A percentile compares a stretch with the other conserved stretches of the same genome.
Conservation (phyloP, 2,888 invertebrate species). For the Portevinia maculata region DNA sequence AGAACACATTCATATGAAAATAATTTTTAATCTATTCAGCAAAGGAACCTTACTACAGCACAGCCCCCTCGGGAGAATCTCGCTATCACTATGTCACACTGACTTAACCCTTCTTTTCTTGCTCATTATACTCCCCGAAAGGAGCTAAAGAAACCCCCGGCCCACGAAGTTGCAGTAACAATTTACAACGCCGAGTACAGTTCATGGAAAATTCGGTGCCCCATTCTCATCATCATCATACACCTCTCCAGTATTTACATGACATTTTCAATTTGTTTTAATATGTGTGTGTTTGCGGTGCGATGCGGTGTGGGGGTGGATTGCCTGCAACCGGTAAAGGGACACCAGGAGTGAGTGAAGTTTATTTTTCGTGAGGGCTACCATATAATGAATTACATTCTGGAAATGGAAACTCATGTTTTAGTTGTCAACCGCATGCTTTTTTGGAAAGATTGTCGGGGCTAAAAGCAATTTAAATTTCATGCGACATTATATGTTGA, state of each 20-base stretch:
- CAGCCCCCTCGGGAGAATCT: slow-evolving; percentile 14
- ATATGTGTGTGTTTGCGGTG: slow-evolving; percentile 15
- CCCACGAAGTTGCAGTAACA: slow-evolving; percentile 10
- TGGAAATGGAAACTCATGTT: slow-evolving; percentile 53
- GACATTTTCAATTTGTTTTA: slow-evolving; percentile 59
- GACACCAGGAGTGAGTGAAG: not conserved
- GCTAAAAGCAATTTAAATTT: slow-evolving; percentile 55
- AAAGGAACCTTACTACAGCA: not conserved
- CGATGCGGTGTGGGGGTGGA: too few relatives aligned
- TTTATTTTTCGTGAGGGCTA: slow-evolving; percentile 32
- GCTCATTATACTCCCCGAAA: slow-evolving; percentile 24
- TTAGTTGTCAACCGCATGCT: slow-evolving; percentile 54
- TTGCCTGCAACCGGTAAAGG: too few relatives aligned
- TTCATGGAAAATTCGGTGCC: slow-evolving; percentile 3
- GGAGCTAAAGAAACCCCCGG: slow-evolving; percentile 1
- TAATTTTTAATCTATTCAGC: slow-evolving; percentile 15
- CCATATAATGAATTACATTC: slow-evolving; percentile 51
- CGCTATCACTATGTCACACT: slow-evolving; percentile 11
- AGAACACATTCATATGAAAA: slow-evolving; percentile 23
- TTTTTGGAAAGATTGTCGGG: slow-evolving; percentile 8
- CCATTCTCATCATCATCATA: not conserved
- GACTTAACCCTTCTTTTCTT: slow-evolving; percentile 42
- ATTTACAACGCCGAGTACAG: slow-evolving; percentile 15
- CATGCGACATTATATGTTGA: slow-evolving; percentile 14
- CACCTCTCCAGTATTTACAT: slow-evolving; percentile 31